These are phyloP conservation scores for Lichenostomus cassidix DNA, from an alignment of 2,113 vertebrate genomes.

Conservation along the genomic window DNA sequence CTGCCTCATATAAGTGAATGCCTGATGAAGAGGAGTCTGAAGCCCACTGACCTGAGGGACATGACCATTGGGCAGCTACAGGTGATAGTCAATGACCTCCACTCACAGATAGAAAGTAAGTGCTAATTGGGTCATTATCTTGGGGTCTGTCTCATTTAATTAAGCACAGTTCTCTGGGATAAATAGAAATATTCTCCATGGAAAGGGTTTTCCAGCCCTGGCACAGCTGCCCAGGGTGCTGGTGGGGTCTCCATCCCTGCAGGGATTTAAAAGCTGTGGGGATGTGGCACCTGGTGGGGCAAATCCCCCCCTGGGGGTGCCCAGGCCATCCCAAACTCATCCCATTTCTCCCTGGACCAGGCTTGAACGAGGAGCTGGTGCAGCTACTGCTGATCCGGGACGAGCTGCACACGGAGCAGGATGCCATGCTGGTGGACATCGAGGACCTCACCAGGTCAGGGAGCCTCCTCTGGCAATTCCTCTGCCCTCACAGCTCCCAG, in stretches of 20 bases:
- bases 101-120: conserved; percentile 99
- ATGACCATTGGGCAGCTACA: conserved; percentile 98
- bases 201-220: background rate
- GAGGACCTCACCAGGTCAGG: conserved; percentile 92
- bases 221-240: background rate
- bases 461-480: background rate
- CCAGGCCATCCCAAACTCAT: background rate
- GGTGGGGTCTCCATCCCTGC: background rate
- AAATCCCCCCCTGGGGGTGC: accelerated
- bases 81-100: conserved; percentile 98
- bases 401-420: conserved; percentile 97
- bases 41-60: conserved; percentile 91
- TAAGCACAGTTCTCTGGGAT: background rate
- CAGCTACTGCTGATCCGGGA: conserved; percentile 97
- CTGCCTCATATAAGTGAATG: conserved; percentile 98
- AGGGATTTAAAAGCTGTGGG: background rate
- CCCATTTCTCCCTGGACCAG: conserved; percentile 53
- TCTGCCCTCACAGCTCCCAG: background rate
- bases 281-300: background rate
- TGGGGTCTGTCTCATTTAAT: background rate
- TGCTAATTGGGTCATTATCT: background rate
- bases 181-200: background rate
- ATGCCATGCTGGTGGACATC: conserved; percentile 98
- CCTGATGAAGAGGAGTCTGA: conserved; percentile 97
- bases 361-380: conserved; percentile 97